Base-by-base conservation (phyloP, 1,140 invertebrate species). In the Mycetomoellerius zeteki region DNA sequence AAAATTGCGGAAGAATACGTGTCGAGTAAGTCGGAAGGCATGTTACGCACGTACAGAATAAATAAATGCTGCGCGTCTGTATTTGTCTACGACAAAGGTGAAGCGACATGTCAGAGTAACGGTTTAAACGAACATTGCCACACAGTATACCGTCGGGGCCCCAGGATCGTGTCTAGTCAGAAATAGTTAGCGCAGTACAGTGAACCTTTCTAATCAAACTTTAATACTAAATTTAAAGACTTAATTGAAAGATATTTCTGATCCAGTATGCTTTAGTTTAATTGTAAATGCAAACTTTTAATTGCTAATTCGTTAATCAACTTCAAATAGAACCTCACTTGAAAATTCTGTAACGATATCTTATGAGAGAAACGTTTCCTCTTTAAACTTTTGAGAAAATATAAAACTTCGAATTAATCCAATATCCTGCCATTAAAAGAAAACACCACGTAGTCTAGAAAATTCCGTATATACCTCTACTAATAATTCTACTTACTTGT, bases 81-180 rank as follows among this genome's bases (percentile, higher is more conserved):
- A 82, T 82, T 60, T 84, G 69, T 86, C 82, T 86, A 76, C 56
- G 84, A 88, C 87, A 85, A 82, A 71, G 64, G 81, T 30, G 47
- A 72, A 89, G 78, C 78, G 54, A 71, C 50, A 69, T 56, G 56
- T 24, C 50, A 60, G 58, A 85, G 73, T 89, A 89, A 89, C 88
- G 87, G 88, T 89, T 87, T 89, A 73, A 88, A 27, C 73, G 71
- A 76, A 80, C 87, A 58, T 88, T 89, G 60, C 58, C 52, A 56
- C 54, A 88, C 54, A 56, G 69, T 78, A 54, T 43, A 80, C 56
- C 64, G 69, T 52, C 43, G 37, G 47, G 47, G 50, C 37, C 12
- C 8, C 80, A 73, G 80, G 67, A 60, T 19, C 67, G 67, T 73
- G 54, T 73, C 80, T 47, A 82, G n/a, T 16, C 8, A 1, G 24